Conservation (phyloP, 2,797 vertebrate species). For the Sphenodon punctatus region DNA sequence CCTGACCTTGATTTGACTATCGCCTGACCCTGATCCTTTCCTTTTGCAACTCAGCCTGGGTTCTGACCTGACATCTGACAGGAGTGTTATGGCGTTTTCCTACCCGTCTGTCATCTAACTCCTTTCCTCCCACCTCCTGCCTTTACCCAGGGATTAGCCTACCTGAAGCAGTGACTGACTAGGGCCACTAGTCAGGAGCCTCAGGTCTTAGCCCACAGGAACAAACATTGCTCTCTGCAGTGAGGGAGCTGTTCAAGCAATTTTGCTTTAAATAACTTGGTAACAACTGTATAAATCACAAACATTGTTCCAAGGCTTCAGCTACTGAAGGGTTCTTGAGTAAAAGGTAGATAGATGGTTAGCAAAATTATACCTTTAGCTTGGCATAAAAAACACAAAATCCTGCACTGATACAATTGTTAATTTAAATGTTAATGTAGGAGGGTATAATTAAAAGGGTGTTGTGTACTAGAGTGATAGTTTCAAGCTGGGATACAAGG, state of each 20-base stretch:
- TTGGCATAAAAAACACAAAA: not conserved
- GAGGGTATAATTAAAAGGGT: slow-evolving; percentile 12
- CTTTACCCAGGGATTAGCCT: not conserved
- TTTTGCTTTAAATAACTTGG: not conserved
- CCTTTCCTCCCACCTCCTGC: too few species aligned
- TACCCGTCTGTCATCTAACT: too few species aligned
- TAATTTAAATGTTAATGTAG: not conserved
- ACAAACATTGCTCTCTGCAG: not conserved
- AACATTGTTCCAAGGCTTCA: not conserved
- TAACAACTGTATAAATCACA: not conserved
- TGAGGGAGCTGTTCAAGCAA: not conserved
- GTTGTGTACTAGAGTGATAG: not conserved
- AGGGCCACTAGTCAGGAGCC: not conserved
- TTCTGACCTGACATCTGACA: too few species aligned
- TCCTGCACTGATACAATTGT: not conserved
- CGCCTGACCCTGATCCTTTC: too few species aligned
- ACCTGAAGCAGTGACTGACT: not conserved
- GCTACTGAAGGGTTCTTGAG: not conserved
- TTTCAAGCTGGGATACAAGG: not conserved
- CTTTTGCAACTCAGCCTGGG: too few species aligned
- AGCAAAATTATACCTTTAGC: not conserved
- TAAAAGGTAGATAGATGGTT: not conserved
- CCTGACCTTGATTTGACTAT: too few species aligned
- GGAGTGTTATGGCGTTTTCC: too few species aligned
- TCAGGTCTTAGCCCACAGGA: not conserved